Base-by-base conservation (phyloP, 2,113 vertebrate species). In the Corythaixoides concolor region DNA sequence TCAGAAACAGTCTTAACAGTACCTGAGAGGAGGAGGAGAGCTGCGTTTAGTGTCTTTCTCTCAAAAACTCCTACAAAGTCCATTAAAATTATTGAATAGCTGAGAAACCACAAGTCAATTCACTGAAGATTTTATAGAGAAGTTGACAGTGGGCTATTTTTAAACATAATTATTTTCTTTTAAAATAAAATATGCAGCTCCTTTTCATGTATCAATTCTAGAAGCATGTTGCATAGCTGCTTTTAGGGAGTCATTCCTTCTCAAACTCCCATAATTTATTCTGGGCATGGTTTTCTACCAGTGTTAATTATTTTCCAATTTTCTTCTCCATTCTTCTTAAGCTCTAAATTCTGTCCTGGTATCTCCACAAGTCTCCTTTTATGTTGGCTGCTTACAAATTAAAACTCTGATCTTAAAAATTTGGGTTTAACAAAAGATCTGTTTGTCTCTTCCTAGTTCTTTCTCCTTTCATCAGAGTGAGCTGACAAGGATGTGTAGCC, bases 151-250 rank as follows among this genome's bases (percentile, higher is more conserved):
- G 47, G 69, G 22, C n/a, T 95, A 79, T 89, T 95, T 94, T 94
- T 62, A 96, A 95, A 82, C 49, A 63, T 62, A 68, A 52, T 87
- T 0, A 56, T 85, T 95, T 95, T 64, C 14, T 85, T 86, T 94
- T 91, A 37, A 76, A 88, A 79, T 92, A 53, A 94, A 95, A 85
- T 83, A 17, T 90, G 26, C 15, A 23, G 39, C 15, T 92, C 14
- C 49, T 93, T 95, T 94, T 88, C 35, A 64, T 26, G 5, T 85
- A 52, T 81, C 92, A 62, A 91, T 91, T 95, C 91, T 85, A 91
- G 81, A 89, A 88, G 15, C n/a, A 72, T 84, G 55, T 89, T 88
- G 19, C 28, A 49, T 43, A 50, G 85, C 49, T 94, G 62, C 62
- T 85, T 69, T 92, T 60, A 83, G 27, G 15, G 49, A 94, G 32